These are phyloP conservation scores for Tridacna crocea DNA, from an alignment of 2,888 invertebrate species.

Conservation along the genomic window DNA sequence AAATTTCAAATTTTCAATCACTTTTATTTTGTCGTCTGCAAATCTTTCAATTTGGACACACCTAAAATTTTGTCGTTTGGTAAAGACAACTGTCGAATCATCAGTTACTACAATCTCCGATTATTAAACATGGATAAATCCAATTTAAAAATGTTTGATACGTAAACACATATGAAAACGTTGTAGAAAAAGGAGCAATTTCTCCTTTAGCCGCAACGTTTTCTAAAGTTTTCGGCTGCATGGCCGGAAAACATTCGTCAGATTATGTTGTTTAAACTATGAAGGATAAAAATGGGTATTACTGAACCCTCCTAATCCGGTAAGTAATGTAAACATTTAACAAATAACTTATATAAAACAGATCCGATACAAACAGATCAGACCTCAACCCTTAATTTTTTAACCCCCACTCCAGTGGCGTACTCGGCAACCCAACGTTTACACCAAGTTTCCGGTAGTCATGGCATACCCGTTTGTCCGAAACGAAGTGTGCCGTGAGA, in stretches of 20 bases:
- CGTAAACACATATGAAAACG: too few relatives aligned
- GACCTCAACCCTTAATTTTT: not conserved
- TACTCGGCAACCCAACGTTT: not conserved
- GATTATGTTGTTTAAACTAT: not conserved
- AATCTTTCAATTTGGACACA: too few relatives aligned
- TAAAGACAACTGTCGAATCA: too few relatives aligned
- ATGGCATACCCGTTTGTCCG: not conserved
- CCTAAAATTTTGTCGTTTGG: too few relatives aligned
- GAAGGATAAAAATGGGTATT: not conserved
- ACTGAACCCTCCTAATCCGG: not conserved
- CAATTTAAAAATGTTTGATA: too few relatives aligned
- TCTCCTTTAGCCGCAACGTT: too few relatives aligned
- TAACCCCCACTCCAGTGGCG: not conserved
- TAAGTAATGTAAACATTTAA: constrained; percentile 22
- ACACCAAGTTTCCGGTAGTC: not conserved
- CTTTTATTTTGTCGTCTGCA: too few relatives aligned
- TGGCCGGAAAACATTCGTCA: not conserved
- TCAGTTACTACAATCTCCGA: too few relatives aligned
- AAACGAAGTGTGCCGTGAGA: too few relatives aligned
- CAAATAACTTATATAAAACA: not conserved
- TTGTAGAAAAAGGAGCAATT: too few relatives aligned
- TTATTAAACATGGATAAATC: too few relatives aligned
- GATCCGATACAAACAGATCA: not conserved
- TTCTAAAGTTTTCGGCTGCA: not conserved
- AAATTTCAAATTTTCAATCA: too few relatives aligned